A percentile compares a stretch with the other conserved stretches of the same genome.
These are phyloP conservation scores for Corythoichthys intestinalis DNA, from an alignment of 2,113 vertebrate genomes.

Conservation along the genomic window DNA sequence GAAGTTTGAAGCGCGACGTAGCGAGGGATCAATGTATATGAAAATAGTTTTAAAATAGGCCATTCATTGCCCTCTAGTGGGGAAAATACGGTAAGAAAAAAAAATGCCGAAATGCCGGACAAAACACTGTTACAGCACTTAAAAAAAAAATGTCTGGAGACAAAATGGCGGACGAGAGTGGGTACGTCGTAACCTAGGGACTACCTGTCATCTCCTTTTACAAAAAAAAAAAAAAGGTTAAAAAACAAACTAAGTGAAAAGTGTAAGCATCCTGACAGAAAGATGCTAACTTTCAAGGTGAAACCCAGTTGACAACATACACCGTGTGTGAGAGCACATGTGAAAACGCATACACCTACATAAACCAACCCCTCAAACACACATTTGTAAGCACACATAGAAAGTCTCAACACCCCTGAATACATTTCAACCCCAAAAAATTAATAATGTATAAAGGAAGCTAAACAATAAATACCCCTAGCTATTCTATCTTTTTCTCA, in stretches of 20 bases:
- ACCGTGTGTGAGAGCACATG: slow-evolving; percentile 28
- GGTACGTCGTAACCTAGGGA: too few relatives aligned
- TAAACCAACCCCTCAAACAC: neutral
- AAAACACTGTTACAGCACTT: too few relatives aligned
- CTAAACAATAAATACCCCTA: slow-evolving; percentile 68
- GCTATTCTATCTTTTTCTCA: slow-evolving; percentile 39
- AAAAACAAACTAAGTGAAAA: slow-evolving; percentile 17
- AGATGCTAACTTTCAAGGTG: slow-evolving; percentile 43
- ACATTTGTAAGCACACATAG: neutral
- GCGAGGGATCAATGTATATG: too few relatives aligned
- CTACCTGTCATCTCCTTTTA: neutral
- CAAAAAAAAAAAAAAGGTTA: neutral
- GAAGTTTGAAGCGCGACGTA: too few relatives aligned
- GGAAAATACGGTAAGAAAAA: too few relatives aligned
- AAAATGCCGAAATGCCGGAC: too few relatives aligned
- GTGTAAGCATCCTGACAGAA: slow-evolving; percentile 30
- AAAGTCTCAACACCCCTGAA: slow-evolving; percentile 7
- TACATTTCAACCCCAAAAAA: slow-evolving; percentile 9
- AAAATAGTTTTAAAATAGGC: too few relatives aligned
- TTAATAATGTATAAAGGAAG: neutral
- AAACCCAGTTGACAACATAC: slow-evolving; percentile 63
- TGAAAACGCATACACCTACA: neutral
- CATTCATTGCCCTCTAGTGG: too few relatives aligned
- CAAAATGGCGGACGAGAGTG: too few relatives aligned
- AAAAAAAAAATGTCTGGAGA: too few relatives aligned